Percentiles rank a stretch among this genome's conserved stretches.
These are phyloP conservation scores for Pedionomus torquatus DNA, from an alignment of 2,113 vertebrate genomes.

Conservation along the genomic window DNA sequence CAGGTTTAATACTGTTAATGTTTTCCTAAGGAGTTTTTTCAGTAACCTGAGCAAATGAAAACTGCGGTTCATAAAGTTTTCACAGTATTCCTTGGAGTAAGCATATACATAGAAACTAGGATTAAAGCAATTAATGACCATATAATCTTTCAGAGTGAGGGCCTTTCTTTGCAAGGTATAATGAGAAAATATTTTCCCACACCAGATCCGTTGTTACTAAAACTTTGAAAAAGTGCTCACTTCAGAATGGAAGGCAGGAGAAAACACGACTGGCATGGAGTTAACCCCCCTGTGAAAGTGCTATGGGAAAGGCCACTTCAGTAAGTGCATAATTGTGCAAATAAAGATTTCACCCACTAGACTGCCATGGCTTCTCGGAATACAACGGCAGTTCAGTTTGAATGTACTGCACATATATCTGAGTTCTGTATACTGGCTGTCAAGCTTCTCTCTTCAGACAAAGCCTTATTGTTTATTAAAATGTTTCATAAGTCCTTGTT, in stretches of 20 bases:
- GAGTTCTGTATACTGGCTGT: slow-evolving; percentile 4
- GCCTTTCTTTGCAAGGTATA: slow-evolving; percentile 7
- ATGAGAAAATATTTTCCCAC: not conserved
- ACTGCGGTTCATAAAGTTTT: not conserved
- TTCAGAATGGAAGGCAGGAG: not conserved
- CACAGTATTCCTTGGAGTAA: not conserved
- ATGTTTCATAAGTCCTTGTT: slow-evolving; percentile 34
- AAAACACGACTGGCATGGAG: not conserved
- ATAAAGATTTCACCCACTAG: slow-evolving; percentile 10
- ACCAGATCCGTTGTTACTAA: not conserved
- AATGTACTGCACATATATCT: not conserved
- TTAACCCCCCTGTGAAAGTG: slow-evolving; percentile 1
- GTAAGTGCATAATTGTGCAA: slow-evolving; percentile 2
- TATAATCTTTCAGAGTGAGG: not conserved
- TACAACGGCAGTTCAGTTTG: slow-evolving; percentile 13
- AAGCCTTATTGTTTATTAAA: slow-evolving; percentile 52
- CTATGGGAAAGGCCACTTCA: slow-evolving; percentile 24
- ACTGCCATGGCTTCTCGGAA: not conserved
- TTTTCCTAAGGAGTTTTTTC: not conserved
- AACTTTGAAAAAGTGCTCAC: slow-evolving; percentile 11
- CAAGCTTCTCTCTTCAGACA: slow-evolving; percentile 20
- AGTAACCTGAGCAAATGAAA: not conserved
- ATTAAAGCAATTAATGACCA: not conserved
- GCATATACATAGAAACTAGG: not conserved
- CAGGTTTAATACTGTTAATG: not conserved